Evolutionary conservation across 2,888 invertebrate species (phyloP).

Genomic region (Xestia sexstrigata): DNA sequence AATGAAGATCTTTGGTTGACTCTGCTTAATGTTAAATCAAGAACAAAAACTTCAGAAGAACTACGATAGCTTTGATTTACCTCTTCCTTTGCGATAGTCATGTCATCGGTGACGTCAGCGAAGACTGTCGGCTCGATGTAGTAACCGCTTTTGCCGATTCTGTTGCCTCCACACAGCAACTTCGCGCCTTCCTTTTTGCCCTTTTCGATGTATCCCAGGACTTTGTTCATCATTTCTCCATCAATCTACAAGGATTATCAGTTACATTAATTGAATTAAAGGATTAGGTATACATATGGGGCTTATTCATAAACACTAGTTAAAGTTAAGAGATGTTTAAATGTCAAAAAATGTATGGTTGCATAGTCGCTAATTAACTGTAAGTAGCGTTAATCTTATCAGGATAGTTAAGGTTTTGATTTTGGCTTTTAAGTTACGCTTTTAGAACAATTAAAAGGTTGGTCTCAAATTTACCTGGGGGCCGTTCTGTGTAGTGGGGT

Average conservation of each 20-base stretch:
- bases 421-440: not conserved
- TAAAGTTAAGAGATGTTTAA: not conserved
- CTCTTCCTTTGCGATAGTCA: constrained; percentile 95
- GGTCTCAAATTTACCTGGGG: constrained; percentile 88
- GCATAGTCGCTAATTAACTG: not conserved
- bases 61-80: constrained; percentile 77
- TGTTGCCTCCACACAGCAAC: constrained; percentile 93
- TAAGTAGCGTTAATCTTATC: not conserved
- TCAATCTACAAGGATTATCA: constrained; percentile 89
- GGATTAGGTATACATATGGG: constrained; percentile 43
- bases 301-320: not conserved
- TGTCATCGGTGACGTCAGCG: constrained; percentile 93
- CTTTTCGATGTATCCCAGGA: constrained; percentile 93
- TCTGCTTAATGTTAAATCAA: not conserved
- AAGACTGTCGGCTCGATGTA: constrained; percentile 95
- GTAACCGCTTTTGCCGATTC: constrained; percentile 92
- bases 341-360: not conserved
- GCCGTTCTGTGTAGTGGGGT: constrained; percentile 91
- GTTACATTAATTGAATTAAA: constrained; percentile 71
- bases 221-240: constrained; percentile 93
- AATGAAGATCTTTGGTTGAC: not conserved
- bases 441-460: not conserved
- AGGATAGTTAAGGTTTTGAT: not conserved
- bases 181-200: constrained; percentile 96
- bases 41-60: no score